Evolutionary conservation across 2,888 invertebrate genomes (phyloP).

Genomic region (Maniola hyperantus): DNA sequence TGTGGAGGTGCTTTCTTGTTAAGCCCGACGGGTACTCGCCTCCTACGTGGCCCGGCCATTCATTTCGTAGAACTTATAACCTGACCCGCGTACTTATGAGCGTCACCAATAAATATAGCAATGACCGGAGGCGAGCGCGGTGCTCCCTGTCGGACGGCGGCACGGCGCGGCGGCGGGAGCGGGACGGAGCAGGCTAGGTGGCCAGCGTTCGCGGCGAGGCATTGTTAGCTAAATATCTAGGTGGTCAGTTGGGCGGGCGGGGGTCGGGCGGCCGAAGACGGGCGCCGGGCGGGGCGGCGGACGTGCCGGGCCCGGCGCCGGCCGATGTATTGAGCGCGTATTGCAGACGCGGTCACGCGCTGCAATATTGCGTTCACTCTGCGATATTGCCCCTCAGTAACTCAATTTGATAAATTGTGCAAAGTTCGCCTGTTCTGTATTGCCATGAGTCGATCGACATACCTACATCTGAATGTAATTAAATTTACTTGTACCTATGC

Average conservation of each 20-base stretch:
- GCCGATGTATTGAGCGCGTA: slow-evolving; percentile 83
- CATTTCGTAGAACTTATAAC: slow-evolving; percentile 82
- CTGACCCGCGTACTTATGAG: slow-evolving; percentile 83
- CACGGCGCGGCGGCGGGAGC: slow-evolving; percentile 59
- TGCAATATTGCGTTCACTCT: slow-evolving; percentile 82
- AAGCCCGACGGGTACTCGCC: slow-evolving; percentile 68
- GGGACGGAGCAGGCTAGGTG: slow-evolving; percentile 56
- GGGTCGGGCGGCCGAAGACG: slow-evolving; percentile 56
- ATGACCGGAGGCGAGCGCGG: slow-evolving; percentile 73
- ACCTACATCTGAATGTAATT: slow-evolving; percentile 48
- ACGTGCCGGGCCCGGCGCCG: slow-evolving; percentile 77
- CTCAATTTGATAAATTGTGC: slow-evolving; percentile 82
- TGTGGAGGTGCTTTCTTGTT: slow-evolving; percentile 80
- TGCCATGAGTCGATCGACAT: slow-evolving; percentile 65
- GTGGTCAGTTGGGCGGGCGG: slow-evolving; percentile 72
- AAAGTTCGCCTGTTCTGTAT: slow-evolving; percentile 73
- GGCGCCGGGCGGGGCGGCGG: slow-evolving; percentile 70
- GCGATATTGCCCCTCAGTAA: slow-evolving; percentile 81
- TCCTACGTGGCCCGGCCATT: slow-evolving; percentile 80
- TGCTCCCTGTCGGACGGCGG: slow-evolving; percentile 63
- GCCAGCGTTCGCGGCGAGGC: slow-evolving; percentile 68
- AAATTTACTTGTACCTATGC: slow-evolving; percentile 41
- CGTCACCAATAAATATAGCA: slow-evolving; percentile 83
- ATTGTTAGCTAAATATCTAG: slow-evolving; percentile 83
- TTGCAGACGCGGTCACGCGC: slow-evolving; percentile 83